A percentile compares a stretch with the other conserved stretches of the same genome.
Evolutionary conservation across 2,797 vertebrate species (phyloP).

Genomic region (Typhlichthys eigenmanni): DNA sequence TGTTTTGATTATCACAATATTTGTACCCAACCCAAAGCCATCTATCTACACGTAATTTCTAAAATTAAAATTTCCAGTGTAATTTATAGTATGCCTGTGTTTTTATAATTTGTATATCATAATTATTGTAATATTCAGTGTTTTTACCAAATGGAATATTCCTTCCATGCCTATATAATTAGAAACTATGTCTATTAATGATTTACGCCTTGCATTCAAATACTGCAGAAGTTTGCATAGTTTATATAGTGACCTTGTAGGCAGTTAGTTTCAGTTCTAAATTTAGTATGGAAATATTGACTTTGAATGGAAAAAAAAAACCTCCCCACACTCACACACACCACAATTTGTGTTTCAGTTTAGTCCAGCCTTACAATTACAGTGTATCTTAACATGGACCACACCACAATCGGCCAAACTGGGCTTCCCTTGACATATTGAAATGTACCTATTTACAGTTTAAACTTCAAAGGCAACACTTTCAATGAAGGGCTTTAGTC

Average conservation of each 20-base stretch:
- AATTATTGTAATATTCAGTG: too few species aligned
- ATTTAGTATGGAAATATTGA: neutral
- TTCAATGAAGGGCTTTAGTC: constrained; percentile 28
- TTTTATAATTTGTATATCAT: too few species aligned
- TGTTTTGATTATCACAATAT: neutral
- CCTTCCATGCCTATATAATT: neutral
- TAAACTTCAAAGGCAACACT: neutral
- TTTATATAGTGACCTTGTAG: neutral
- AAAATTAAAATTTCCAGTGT: too few species aligned
- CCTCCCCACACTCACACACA: too few species aligned
- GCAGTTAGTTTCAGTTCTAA: constrained; percentile 1
- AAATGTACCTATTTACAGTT: constrained; percentile 3
- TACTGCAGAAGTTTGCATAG: neutral
- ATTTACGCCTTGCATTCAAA: neutral
- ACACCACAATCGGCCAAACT: constrained; percentile 1
- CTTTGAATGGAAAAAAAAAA: constrained; percentile 3
- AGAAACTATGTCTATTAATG: neutral
- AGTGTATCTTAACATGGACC: constrained; percentile 1
- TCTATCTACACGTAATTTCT: neutral
- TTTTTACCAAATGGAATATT: neutral
- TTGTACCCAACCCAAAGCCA: neutral
- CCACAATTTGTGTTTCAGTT: neutral
- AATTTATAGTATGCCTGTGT: too few species aligned
- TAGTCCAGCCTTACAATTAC: neutral
- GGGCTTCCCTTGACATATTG: neutral